phyloP scores from a whole-genome alignment of 2,888 invertebrate species.

The Gastracanthus pulcherrimus region DNA sequence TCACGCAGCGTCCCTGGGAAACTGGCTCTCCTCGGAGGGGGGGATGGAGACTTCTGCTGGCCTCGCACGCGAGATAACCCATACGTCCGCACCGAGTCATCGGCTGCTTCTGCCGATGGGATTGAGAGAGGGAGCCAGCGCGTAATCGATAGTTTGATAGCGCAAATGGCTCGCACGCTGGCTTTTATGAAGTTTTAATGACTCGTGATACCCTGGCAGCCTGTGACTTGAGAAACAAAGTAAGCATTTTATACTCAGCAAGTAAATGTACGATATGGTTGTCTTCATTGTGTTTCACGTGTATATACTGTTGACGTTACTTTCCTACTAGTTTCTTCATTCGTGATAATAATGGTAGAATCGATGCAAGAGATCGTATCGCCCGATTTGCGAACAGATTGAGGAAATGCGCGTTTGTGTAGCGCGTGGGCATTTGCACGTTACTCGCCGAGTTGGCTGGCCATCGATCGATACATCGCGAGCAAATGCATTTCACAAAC shows the following conservation, averaged over 20 bases:
- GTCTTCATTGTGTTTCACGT: no score
- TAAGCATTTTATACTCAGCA: no score
- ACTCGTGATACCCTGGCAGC: constrained; percentile 1
- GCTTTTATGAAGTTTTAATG: constrained; percentile 50
- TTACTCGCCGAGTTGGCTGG: neutral
- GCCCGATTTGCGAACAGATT: constrained; percentile 1
- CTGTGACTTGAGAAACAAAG: no score
- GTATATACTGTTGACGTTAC: no score
- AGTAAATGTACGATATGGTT: no score
- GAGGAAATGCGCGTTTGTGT: constrained; percentile 8
- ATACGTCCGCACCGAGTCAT: constrained; percentile 1
- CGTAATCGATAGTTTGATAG: constrained; percentile 47
- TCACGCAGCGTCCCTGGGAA: constrained; percentile 59
- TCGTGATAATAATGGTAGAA: no score
- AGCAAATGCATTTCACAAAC: constrained; percentile 60
- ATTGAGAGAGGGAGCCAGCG: neutral
- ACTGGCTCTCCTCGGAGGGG: neutral
- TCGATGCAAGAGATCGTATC: neutral
- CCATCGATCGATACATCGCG: constrained; percentile 33
- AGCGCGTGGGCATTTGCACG: constrained; percentile 5
- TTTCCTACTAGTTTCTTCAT: no score
- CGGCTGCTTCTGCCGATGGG: neutral
- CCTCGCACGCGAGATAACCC: neutral
- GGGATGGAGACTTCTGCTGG: neutral
- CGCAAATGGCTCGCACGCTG: constrained; percentile 36